Evolutionary conservation across 1,140 invertebrate genomes (phyloP).

Genomic region (Pseudomyrmex flavicornis): DNA sequence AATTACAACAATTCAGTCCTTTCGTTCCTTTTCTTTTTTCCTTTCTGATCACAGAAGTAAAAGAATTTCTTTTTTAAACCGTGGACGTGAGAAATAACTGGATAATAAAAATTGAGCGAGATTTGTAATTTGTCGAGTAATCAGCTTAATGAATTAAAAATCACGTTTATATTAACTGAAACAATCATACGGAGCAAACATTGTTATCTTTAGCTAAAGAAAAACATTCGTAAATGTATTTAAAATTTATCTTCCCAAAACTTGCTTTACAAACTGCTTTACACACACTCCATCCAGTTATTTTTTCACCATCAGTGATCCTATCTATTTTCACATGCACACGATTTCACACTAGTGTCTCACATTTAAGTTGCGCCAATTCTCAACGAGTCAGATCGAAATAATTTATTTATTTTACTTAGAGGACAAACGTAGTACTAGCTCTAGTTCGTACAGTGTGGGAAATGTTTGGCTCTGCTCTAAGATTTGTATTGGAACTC

Average conservation of each 20-base stretch:
- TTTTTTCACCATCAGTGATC: constrained; percentile 7
- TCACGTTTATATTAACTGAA: neutral
- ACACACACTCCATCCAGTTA: neutral
- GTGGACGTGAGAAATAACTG: neutral
- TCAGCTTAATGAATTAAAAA: neutral
- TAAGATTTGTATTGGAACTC: no score
- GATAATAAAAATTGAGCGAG: neutral
- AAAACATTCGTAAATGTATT: neutral
- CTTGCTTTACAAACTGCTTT: neutral
- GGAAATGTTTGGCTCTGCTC: no score
- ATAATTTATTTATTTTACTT: no score
- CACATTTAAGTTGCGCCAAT: no score
- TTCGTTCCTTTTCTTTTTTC: constrained; percentile 2
- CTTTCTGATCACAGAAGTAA: neutral
- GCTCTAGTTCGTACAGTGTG: no score
- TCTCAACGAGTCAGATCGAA: no score
- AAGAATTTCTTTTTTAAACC: constrained; percentile 5
- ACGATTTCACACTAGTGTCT: no score
- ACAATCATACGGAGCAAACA: neutral
- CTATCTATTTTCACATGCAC: no score
- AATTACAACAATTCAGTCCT: constrained; percentile 8
- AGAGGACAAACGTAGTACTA: no score
- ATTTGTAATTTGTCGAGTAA: neutral
- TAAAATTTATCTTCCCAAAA: neutral
- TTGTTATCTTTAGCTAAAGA: neutral